phyloP scores from a whole-genome alignment of 2,888 invertebrate genomes.

The Dynastes maya region DNA sequence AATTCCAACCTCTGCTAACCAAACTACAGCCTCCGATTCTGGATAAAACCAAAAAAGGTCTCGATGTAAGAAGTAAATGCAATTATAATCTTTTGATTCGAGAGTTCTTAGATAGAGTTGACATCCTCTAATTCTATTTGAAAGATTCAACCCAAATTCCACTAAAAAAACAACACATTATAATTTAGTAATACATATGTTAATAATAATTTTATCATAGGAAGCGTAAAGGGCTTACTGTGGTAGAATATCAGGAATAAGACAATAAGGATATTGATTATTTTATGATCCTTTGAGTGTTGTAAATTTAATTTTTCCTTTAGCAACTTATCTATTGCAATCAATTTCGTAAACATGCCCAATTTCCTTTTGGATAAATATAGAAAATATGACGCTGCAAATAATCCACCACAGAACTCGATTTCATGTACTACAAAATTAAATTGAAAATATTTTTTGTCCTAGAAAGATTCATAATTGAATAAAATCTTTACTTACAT shows the following conservation, averaged over 20 bases:
- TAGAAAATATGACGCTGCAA: not conserved
- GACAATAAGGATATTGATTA: not conserved
- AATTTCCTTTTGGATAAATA: not conserved
- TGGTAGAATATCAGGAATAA: not conserved
- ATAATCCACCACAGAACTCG: not conserved
- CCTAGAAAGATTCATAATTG: not conserved
- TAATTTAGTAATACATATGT: too few relatives aligned
- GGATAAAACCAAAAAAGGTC: conserved; percentile 23
- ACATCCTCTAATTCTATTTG: not conserved
- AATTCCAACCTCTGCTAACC: not conserved
- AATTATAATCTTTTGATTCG: not conserved
- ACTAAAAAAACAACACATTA: not conserved
- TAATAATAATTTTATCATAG: too few relatives aligned
- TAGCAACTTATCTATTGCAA: not conserved
- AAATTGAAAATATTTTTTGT: not conserved
- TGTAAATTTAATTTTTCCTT: not conserved
- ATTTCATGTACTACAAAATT: not conserved
- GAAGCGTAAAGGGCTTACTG: not conserved
- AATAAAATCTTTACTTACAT: conserved; percentile 1
- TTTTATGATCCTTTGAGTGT: not conserved
- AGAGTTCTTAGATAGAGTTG: not conserved
- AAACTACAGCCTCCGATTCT: not conserved
- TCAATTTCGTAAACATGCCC: not conserved
- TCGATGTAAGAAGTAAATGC: not conserved
- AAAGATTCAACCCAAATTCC: not conserved